phyloP scores from a whole-genome alignment of 1,140 invertebrate species.

The Eurosta solidaginis region DNA sequence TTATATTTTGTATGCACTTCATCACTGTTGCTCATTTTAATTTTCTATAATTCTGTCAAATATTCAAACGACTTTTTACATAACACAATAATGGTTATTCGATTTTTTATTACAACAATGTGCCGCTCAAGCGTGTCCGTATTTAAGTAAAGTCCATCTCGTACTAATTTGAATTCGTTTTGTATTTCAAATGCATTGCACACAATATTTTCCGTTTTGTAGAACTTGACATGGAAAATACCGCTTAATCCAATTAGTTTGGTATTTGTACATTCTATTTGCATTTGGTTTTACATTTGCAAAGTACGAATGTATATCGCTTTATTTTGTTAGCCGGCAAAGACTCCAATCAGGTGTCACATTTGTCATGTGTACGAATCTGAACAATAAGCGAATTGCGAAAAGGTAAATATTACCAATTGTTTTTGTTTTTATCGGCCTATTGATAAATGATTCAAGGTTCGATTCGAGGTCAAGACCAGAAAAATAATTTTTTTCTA shows the following conservation, averaged over 20 bases:
- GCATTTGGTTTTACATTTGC: background rate
- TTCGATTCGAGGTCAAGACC: no score
- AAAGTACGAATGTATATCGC: background rate
- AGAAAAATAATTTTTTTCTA: no score
- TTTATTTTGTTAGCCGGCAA: background rate
- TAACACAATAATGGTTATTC: background rate
- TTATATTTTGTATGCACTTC: constrained; percentile 16
- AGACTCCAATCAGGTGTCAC: background rate
- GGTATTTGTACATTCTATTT: constrained; percentile 22
- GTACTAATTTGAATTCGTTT: background rate
- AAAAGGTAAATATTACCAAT: constrained; percentile 17
- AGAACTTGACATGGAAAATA: constrained; percentile 33
- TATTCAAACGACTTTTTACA: background rate
- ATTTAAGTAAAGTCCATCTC: background rate
- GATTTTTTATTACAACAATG: background rate
- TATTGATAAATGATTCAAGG: no score
- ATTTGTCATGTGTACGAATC: background rate
- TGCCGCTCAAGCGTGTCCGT: background rate
- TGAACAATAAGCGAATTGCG: background rate
- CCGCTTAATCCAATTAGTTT: constrained; percentile 33
- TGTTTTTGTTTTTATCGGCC: no score
- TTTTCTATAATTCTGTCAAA: background rate
- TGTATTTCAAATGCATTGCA: background rate
- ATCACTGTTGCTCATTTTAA: constrained; percentile 6
- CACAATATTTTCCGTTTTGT: background rate